Evolutionary conservation across 2,113 vertebrate species (phyloP), one percentile per base, ranked within the genome.

Genomic region (Taurulus bubalis): DNA sequence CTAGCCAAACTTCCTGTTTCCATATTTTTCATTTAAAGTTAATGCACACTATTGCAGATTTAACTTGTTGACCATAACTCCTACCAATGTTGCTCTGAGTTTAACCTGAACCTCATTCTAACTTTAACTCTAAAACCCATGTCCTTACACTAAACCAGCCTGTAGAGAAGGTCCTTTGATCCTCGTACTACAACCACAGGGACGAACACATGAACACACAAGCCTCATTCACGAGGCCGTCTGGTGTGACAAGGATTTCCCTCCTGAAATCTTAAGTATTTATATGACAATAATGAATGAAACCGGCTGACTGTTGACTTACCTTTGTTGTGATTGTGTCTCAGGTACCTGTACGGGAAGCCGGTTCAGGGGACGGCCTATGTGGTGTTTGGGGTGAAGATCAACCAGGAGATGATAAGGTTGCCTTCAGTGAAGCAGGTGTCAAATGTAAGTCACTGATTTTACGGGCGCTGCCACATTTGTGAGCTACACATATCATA

Each of bases 351-450:
- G 75, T 95, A 93, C 20, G 94, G 91, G 0, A 32, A 93, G 75
- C 86, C 89, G 0, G 95, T 96, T 3, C 68, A 91, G 72, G 95
- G 95, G 8, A 92, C 81, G 0, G 95, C 95, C 6, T 95, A 95
- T 1, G 92, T 96, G 30, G 87, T 93, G 86, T 96, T 96, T 67
- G 95, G 95, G 71, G 89, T 96, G 18, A 91, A 90, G 71, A 68
- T 83, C 12, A 87, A 95, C 62, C 87, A 90, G 2, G 87, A 94
- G 58, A 95, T 92, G 92, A 90, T 53, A 26, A 88, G 94, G 68
- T 51, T 95, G 4, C 82, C 92, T 1, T 75, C 85, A 10, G 80
- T 95, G 66, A 95, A 95, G 86, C 90, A 94, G 81, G 75, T 95
- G 38, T 91, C 86, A 16, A n/a, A 95, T 2, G 95, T 96, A 71